phyloP scores from a whole-genome alignment of 2,113 vertebrate genomes.

The Colaptes auratus region DNA sequence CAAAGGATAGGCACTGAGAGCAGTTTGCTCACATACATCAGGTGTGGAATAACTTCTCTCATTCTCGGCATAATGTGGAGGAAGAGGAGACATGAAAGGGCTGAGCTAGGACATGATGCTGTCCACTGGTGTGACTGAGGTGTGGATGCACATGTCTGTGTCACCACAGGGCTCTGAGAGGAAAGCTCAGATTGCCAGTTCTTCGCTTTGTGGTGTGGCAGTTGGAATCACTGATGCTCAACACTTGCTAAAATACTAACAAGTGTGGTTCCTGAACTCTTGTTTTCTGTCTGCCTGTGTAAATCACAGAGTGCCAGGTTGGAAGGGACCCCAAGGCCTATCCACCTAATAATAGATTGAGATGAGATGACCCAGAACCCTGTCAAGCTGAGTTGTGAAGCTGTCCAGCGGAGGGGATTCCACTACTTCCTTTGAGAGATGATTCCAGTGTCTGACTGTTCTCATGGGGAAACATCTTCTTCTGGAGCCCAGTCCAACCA shows the following conservation, averaged over 20 bases:
- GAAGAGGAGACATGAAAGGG: neutral
- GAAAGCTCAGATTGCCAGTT: neutral
- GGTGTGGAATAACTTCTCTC: neutral
- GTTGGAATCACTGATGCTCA: neutral
- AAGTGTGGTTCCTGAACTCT: neutral
- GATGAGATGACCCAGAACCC: too few species aligned
- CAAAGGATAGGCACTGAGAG: neutral
- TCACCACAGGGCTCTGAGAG: neutral
- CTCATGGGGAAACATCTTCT: too few species aligned
- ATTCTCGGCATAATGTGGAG: accelerated
- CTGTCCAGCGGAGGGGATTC: too few species aligned
- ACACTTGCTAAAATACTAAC: neutral
- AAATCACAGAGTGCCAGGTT: too few species aligned
- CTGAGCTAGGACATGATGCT: neutral
- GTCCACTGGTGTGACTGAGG: neutral
- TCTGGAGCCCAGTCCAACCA: too few species aligned
- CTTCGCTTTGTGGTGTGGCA: too few species aligned
- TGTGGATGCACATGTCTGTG: accelerated
- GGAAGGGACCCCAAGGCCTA: too few species aligned
- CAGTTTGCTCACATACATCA: accelerated
- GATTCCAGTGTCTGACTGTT: too few species aligned
- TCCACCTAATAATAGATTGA: too few species aligned
- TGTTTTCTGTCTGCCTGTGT: accelerated
- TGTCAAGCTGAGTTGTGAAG: too few species aligned
- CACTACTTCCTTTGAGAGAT: too few species aligned